A percentile compares a stretch with the other conserved stretches of the same genome.
phyloP scores from a whole-genome alignment of 2,797 vertebrate genomes.

The Adelosebastes latens region DNA sequence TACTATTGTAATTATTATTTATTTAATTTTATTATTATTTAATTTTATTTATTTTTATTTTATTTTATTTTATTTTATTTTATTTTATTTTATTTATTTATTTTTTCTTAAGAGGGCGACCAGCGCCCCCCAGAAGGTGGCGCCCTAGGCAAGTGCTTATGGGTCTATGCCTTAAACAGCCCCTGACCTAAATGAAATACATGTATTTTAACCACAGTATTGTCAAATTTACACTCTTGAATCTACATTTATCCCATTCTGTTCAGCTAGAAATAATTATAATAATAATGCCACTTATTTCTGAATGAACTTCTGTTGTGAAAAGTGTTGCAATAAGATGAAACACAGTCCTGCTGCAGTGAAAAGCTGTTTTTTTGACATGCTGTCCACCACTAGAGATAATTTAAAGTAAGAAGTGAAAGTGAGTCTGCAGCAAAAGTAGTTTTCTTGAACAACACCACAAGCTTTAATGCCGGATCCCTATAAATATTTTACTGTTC shows the following conservation, averaged over 20 bases:
- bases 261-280: neutral
- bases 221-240: neutral
- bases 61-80: no score
- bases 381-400: neutral
- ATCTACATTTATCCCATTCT: neutral
- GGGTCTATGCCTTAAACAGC: no score
- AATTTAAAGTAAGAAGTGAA: neutral
- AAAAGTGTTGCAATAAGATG: neutral
- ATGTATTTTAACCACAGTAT: neutral
- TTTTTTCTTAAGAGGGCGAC: no score
- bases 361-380: neutral
- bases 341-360: neutral
- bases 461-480: constrained; percentile 10
- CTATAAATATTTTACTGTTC: constrained; percentile 25
- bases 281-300: neutral
- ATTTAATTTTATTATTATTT: no score
- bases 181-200: no score
- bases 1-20: no score
- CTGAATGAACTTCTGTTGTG: neutral
- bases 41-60: no score
- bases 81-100: no score
- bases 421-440: constrained; percentile 12
- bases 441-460: constrained; percentile 10
- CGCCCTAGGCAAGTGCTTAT: no score
- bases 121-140: no score